Percentiles rank a stretch among this genome's conserved stretches.
Conservation (phyloP, 1,140 invertebrate genomes). For the Eulimnadia texana region DNA sequence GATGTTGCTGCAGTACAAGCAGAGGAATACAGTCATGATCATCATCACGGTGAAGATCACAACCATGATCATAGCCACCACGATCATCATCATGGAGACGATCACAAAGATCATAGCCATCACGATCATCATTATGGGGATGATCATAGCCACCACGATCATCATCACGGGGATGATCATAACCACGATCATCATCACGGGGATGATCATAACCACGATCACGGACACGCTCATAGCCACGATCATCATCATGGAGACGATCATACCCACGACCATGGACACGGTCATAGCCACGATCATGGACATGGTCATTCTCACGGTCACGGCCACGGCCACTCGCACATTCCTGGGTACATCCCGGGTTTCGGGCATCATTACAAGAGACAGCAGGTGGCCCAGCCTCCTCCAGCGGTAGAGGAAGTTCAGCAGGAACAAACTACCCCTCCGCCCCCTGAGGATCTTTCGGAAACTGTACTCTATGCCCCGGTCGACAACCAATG, state of each 20-base stretch:
- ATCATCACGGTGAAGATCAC: neutral
- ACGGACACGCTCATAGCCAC: slow-evolving; percentile 8
- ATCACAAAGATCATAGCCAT: slow-evolving; percentile 1
- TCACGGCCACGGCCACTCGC: slow-evolving; percentile 11
- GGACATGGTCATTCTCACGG: neutral
- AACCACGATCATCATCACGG: slow-evolving; percentile 4
- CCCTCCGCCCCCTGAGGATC: neutral
- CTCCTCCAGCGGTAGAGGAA: neutral
- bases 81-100: neutral
- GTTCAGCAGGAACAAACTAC: neutral
- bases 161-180: neutral
- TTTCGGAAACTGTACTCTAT: too few relatives aligned
- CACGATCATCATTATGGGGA: neutral
- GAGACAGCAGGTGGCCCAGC: neutral
- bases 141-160: neutral
- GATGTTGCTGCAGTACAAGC: too few relatives aligned
- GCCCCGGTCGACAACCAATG: too few relatives aligned
- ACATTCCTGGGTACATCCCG: slow-evolving; percentile 13
- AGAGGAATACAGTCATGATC: too few relatives aligned
- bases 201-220: slow-evolving; percentile 2
- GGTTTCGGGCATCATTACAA: slow-evolving; percentile 14
- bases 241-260: neutral
- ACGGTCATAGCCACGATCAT: neutral
- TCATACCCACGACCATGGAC: too few relatives aligned
- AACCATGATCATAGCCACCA: neutral